Evolutionary conservation across 2,797 vertebrate species (phyloP), one percentile per base, ranked within the genome.

Genomic region (Lemur catta): DNA sequence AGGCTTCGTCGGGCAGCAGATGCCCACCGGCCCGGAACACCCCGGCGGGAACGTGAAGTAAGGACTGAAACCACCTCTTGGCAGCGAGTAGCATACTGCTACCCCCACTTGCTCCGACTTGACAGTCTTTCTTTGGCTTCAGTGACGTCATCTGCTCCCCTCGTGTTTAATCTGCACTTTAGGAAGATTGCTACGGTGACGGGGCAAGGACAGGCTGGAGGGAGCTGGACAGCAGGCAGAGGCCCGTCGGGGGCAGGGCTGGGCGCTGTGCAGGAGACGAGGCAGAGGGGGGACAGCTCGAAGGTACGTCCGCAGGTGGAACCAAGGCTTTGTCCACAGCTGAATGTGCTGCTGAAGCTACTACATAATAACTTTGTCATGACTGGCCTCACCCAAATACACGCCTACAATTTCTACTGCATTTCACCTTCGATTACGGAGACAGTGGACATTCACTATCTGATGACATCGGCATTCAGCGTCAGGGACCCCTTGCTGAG

Each of bases 311-410:
- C 4, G 1, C 8, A 76, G 74, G 74, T 33, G 22, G 4, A 24
- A 12, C 6, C 22, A 18, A 41, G 69, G 28, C 90, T 22, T 22
- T 18, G 57, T 15, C 9, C 8, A 12, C 38, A 8, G 4, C 9
- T 1, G 7, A 1, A 1, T 33, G 4, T 0, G 1, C 7, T 9
- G 55, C 46, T 9, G 1, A n/a, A 30, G 20, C 33, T 17, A 2
- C 3, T 6, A 2, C 22, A 7, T 14, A 1, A 9, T 4, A 30
- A 6, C 0, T 12, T 4, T 59, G 6, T 9, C 20, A 17, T 30
- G 17, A 1, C 15, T 17, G 2, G 30, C 2, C 38, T 13, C 6
- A 20, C 67, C n/a, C 30, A 33, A 3, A 12, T 3, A 57, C n/a
- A 0, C 2, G 7, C 13, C 18, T 20, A 14, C 1, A 41, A 1